These are phyloP conservation scores for Apis florea DNA, from an alignment of 1,140 invertebrate species.

Conservation along the genomic window DNA sequence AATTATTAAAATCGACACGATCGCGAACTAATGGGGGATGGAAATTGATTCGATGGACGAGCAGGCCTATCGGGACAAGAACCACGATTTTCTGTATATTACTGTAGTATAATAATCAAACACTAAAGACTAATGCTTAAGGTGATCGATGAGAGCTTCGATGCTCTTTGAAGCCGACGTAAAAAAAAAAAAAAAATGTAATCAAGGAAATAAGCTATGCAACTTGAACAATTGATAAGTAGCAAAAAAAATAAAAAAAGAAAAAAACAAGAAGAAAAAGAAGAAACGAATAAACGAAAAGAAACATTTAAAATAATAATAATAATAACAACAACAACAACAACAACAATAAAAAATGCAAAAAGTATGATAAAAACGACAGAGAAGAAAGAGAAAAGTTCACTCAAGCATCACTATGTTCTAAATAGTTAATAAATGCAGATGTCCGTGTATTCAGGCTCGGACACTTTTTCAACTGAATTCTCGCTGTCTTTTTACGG, in stretches of 20 bases:
- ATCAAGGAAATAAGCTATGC: constrained; percentile 49
- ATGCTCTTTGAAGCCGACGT: constrained; percentile 70
- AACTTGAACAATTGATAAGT: constrained; percentile 26
- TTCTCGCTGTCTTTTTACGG: constrained; percentile 50
- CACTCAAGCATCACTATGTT: constrained; percentile 59
- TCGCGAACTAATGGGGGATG: background rate
- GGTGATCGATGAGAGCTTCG: constrained; percentile 73
- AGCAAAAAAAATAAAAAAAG: constrained; percentile 14
- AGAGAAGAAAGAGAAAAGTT: constrained; percentile 40
- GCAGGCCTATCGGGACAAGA: constrained; percentile 13
- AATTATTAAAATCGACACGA: background rate
- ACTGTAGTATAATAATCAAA: constrained; percentile 78
- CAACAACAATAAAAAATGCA: background rate
- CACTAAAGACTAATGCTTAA: constrained; percentile 79
- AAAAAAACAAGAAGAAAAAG: constrained; percentile 23
- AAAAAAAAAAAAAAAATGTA: constrained; percentile 55
- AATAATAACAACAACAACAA: too few relatives aligned
- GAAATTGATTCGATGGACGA: constrained; percentile 2
- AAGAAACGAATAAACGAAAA: constrained; percentile 2
- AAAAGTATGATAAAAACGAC: background rate
- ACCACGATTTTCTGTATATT: constrained; percentile 76
- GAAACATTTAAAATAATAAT: background rate
- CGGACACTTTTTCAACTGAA: constrained; percentile 59
- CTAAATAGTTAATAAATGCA: constrained; percentile 59
- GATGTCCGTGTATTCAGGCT: constrained; percentile 43